Percentiles rank a stretch among this genome's conserved stretches.
These are phyloP conservation scores for Stegostoma tigrinum DNA, from an alignment of 2,113 vertebrate species.

Conservation along the genomic window DNA sequence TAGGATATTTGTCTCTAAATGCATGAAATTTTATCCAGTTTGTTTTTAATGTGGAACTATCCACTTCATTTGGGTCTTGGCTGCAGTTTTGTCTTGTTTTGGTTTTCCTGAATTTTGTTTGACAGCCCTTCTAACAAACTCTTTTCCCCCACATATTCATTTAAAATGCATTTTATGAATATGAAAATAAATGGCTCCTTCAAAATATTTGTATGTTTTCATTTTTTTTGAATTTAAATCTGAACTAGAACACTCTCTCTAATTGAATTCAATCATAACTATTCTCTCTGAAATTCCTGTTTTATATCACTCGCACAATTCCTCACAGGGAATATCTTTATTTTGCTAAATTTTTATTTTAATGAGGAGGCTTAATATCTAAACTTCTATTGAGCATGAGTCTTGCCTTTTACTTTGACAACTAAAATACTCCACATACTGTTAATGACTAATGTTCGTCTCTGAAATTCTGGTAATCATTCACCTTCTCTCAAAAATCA, in stretches of 20 bases:
- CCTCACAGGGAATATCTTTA: no score
- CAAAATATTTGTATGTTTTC: conserved; percentile 3
- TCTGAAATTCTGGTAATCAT: not conserved
- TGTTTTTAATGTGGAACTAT: not conserved
- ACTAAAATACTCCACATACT: not conserved
- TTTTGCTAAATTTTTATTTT: not conserved
- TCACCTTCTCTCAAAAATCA: not conserved
- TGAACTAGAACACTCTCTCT: not conserved
- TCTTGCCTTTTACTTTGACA: not conserved
- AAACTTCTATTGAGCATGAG: not conserved
- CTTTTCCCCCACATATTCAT: not conserved
- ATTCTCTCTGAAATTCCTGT: not conserved
- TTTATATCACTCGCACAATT: not conserved
- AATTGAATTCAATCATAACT: not conserved
- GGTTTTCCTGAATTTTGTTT: not conserved
- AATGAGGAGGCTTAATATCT: not conserved
- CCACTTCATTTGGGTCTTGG: not conserved
- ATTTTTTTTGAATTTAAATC: not conserved
- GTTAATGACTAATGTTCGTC: not conserved
- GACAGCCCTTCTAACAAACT: not conserved
- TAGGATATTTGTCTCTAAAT: not conserved
- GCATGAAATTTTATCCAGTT: not conserved
- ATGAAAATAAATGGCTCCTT: conserved; percentile 5
- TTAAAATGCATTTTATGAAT: not conserved
- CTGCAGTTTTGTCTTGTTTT: not conserved